phyloP scores from a whole-genome alignment of 1,140 invertebrate genomes.

The Macrostomum lignano region DNA sequence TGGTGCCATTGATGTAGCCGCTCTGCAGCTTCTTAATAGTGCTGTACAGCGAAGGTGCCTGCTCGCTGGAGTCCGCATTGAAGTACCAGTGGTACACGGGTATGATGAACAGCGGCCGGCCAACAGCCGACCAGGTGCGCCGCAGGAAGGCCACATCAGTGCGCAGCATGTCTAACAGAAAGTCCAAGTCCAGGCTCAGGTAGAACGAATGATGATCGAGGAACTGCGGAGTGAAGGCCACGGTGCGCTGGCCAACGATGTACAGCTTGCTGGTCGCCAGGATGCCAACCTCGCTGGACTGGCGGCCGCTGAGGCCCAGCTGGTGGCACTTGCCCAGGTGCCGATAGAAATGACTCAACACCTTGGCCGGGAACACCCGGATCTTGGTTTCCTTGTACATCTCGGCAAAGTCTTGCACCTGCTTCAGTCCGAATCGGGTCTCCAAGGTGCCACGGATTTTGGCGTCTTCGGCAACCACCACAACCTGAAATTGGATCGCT shows the following conservation, averaged over 20 bases:
- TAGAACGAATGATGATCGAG: slow-evolving; percentile 21
- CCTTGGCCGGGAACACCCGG: slow-evolving; percentile 73
- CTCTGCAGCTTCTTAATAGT: too few relatives aligned
- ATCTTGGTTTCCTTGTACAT: slow-evolving; percentile 43
- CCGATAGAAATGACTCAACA: slow-evolving; percentile 70
- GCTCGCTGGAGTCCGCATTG: slow-evolving; percentile 10
- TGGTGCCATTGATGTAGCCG: too few relatives aligned
- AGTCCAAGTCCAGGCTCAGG: slow-evolving; percentile 18
- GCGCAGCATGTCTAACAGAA: slow-evolving; percentile 17
- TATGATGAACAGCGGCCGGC: slow-evolving; percentile 18
- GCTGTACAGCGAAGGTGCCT: not conserved
- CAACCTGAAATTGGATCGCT: slow-evolving; percentile 37
- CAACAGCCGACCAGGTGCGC: slow-evolving; percentile 29
- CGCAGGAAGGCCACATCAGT: slow-evolving; percentile 19
- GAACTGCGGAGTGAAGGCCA: slow-evolving; percentile 89
- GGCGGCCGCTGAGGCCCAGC: slow-evolving; percentile 60
- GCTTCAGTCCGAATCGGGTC: slow-evolving; percentile 53
- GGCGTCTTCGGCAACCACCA: slow-evolving; percentile 69
- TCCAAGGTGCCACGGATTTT: slow-evolving; percentile 59
- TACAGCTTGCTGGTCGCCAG: slow-evolving; percentile 94
- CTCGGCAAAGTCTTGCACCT: slow-evolving; percentile 69
- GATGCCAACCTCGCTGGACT: slow-evolving; percentile 75
- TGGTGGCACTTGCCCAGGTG: slow-evolving; percentile 47
- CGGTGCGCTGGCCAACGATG: slow-evolving; percentile 68
- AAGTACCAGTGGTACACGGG: slow-evolving; percentile 11